phyloP scores from a whole-genome alignment of 2,113 vertebrate species.

The Chionodraco myersi region DNA sequence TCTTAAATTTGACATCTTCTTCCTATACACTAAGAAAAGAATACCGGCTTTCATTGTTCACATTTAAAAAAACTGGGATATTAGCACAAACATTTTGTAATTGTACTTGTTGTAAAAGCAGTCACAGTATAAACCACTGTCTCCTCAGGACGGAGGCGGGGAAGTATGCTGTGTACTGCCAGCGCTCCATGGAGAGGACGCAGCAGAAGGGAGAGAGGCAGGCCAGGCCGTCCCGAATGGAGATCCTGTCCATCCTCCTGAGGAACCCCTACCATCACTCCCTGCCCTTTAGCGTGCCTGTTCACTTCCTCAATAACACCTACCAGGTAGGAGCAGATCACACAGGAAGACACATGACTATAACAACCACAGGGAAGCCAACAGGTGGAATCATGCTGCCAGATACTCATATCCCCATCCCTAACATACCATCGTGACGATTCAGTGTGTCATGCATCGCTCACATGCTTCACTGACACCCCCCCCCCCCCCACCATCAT shows the following conservation, averaged over 20 bases:
- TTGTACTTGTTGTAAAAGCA: background rate
- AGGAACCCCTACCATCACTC: slow-evolving; percentile 98
- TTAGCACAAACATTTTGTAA: background rate
- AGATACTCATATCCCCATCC: background rate
- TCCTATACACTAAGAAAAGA: too few relatives aligned
- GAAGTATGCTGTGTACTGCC: slow-evolving; percentile 97
- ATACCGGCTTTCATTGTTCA: too few relatives aligned
- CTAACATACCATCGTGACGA: background rate
- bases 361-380: background rate
- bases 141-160: slow-evolving; percentile 93
- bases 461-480: background rate
- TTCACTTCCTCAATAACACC: slow-evolving; percentile 97
- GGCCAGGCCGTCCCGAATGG: slow-evolving; percentile 94
- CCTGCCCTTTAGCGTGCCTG: slow-evolving; percentile 95
- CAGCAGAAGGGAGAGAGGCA: slow-evolving; percentile 94
- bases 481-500: background rate
- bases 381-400: background rate
- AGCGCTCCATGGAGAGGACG: slow-evolving; percentile 93
- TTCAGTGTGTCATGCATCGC: background rate
- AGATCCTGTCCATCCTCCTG: slow-evolving; percentile 96
- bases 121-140: background rate
- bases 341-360: background rate
- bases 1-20: too few relatives aligned
- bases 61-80: too few relatives aligned
- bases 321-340: slow-evolving; percentile 88